Conservation (phyloP, 2,797 vertebrate species). For the Cyclopterus lumpus region DNA sequence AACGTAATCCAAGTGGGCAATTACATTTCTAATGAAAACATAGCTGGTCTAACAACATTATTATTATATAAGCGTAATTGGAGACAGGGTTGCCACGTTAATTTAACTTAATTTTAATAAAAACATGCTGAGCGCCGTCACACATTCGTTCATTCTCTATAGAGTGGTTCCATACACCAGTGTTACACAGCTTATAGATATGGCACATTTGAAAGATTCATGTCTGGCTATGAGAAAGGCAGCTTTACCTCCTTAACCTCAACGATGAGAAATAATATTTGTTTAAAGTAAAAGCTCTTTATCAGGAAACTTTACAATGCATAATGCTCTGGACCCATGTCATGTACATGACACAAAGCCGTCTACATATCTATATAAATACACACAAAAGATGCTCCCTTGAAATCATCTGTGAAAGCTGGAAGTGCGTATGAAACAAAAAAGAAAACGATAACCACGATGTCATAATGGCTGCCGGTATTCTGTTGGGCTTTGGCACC, state of each 20-base stretch:
- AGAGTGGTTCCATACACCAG: conserved; percentile 2
- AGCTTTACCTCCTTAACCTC: conserved; percentile 1
- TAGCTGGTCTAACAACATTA: not conserved
- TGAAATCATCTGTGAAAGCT: not conserved
- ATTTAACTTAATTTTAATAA: not conserved
- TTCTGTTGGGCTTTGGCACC: not conserved
- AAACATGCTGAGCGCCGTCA: not conserved
- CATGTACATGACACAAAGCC: too few species aligned
- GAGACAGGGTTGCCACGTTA: not conserved
- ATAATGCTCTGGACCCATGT: not conserved
- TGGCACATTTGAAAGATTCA: conserved; percentile 1
- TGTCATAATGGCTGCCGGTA: not conserved
- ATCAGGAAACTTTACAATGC: not conserved
- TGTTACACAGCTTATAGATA: conserved; percentile 23
- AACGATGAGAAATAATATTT: conserved; percentile 14
- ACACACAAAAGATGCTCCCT: not conserved
- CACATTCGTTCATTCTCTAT: conserved; percentile 1
- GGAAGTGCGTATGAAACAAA: too few species aligned
- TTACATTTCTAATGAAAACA: not conserved
- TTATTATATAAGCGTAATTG: not conserved
- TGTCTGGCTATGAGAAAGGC: not conserved
- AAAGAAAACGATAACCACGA: too few species aligned
- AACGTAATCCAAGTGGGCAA: not conserved
- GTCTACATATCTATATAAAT: not conserved
- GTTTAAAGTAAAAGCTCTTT: conserved; percentile 1